Evolutionary conservation across 2,888 invertebrate species (phyloP), one percentile per base, ranked within the genome.

Genomic region (Megastigmus dorsalis): DNA sequence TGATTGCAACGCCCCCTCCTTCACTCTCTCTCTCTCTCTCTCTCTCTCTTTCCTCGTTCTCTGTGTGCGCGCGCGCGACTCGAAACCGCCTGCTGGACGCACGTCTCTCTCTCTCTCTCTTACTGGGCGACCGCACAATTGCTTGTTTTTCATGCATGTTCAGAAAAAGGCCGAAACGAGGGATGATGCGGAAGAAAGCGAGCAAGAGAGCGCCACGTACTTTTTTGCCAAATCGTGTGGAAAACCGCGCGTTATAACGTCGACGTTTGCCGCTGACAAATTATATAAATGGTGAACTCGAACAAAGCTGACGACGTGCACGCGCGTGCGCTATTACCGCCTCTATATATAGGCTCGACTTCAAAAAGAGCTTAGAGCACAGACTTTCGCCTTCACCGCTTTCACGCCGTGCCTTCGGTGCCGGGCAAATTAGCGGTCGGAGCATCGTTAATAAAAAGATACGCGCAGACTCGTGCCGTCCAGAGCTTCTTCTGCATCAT

Each of bases 151-250:
- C 65, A 33, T 62, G 48, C 68, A n/a, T 13, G 52, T 30, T 5
- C 20, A 57, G 55, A 65, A 59, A 62, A 76, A n/a, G 62, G 66
- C 28, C 28, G 23, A 3, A 13, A 26, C 63, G 50, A 48, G 54
- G 65, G 73, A 59, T 69, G 66, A 71, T 23, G 71, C 71, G 72
- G 77, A 77, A n/a, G 75, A 70, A 57, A 78, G 66, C 74, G 74
- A 52, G 23, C 48, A 71, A 72, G 79, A 77, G 75, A 79, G 28
- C 57, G 26, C 26, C 30, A 5, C 80, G 78, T 79, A 79, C 82
- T 86, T 86, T 88, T 87, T 86, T 83, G 86, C 74, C 83, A 86
- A 88, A 88, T 88, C 86, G 86, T 80, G 83, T 80, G 88, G 87
- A 88, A 87, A 85, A 79, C 82, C 82, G 78, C 78, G 78, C 75